These are phyloP conservation scores for Azemiops feae DNA, from an alignment of 2,113 vertebrate species.

Conservation along the genomic window DNA sequence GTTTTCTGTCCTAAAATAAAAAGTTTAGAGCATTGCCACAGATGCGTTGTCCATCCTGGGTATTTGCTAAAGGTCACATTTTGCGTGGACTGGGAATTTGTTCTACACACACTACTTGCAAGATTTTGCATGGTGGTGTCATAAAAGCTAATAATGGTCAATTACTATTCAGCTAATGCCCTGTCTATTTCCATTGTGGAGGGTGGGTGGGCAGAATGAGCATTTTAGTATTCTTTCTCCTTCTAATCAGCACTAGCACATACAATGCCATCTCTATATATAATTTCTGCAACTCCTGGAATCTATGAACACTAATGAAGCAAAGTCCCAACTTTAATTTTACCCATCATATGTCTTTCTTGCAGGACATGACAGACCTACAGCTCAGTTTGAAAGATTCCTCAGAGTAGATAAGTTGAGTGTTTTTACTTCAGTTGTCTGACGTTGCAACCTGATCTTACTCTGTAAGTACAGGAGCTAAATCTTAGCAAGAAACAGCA, in stretches of 20 bases:
- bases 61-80: conserved; percentile 1
- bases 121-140: conserved; percentile 55
- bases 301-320: neutral
- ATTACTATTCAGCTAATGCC: neutral
- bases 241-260: neutral
- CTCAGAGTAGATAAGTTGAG: neutral
- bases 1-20: conserved; percentile 58
- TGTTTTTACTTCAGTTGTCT: neutral
- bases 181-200: neutral
- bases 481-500: neutral
- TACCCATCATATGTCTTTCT: neutral
- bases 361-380: neutral
- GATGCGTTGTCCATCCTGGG: conserved; percentile 23
- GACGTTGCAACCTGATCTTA: neutral
- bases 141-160: conserved; percentile 30
- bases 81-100: conserved; percentile 44
- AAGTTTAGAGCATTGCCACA: conserved; percentile 48
- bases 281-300: neutral
- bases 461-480: neutral
- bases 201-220: neutral
- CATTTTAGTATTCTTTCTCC: neutral
- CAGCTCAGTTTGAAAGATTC: neutral
- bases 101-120: conserved; percentile 50
- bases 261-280: neutral
- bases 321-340: neutral